Evolutionary conservation across 2,113 vertebrate species (phyloP), one percentile per base, ranked within the genome.

Genomic region (Engraulis encrasicolus): DNA sequence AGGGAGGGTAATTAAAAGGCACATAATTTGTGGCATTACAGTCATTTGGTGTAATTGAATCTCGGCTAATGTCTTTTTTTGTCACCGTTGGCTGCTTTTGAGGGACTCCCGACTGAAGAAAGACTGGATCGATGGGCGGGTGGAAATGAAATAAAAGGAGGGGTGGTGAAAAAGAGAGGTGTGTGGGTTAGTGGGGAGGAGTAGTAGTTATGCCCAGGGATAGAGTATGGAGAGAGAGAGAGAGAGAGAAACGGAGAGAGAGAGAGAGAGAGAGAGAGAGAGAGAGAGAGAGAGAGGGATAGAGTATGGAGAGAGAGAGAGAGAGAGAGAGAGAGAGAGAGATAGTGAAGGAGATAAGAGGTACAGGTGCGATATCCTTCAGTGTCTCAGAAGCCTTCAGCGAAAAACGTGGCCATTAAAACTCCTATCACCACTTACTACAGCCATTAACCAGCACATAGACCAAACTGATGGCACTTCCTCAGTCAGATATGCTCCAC

Each of bases 1-100:
- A 83, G 80, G 82, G 78, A 83, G 48, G 92, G 89, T 95, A 93
- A 96, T 97, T 95, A 95, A 96, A 96, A 93, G 49, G 88, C 93
- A 92, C 94, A 95, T 96, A 91, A 96, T 97, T 96, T 95, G 92
- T 93, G 87, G 92, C 94, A 97, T 97, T 96, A 95, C 95, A 97
- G 95, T 95, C 93, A 96, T 98, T 98, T 96, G 92, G 87, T 15
- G 78, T 96, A 97, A 98, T 98, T 97, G 95, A 97, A 96, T 96
- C 94, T 12, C 87, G 91, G 95, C 92, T 96, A 96, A 97, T 97
- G 94, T 95, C 93, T 94, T 94, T 93, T 94, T 95, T 93, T 95
- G 94, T 93, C 95, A 94, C 86, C 96, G 94, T 94, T 90, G 91
- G 91, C 91, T 94, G 93, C 90, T 90, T 91, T 91, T 95, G 92